A percentile compares a stretch with the other conserved stretches of the same genome.
phyloP scores from a whole-genome alignment of 2,888 invertebrate genomes.

The Endotricha flammealis region DNA sequence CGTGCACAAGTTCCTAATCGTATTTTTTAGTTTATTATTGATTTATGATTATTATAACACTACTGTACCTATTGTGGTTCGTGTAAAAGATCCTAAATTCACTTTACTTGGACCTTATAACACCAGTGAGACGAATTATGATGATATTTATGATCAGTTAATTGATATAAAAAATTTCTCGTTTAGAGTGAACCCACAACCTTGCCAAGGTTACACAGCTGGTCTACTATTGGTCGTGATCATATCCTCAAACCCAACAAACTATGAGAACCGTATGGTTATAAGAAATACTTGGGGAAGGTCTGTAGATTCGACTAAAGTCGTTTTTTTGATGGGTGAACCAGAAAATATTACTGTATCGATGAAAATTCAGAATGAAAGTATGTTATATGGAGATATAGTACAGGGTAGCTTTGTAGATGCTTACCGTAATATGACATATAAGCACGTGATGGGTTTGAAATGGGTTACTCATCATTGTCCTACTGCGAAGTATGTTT shows the following conservation, averaged over 20 bases:
- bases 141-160: conserved; percentile 48
- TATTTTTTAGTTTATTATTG: conserved; percentile 27
- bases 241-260: conserved; percentile 83
- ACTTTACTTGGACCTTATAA: conserved; percentile 41
- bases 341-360: conserved; percentile 35
- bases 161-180: conserved; percentile 80
- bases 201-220: conserved; percentile 60
- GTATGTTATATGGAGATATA: conserved; percentile 79
- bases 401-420: conserved; percentile 88
- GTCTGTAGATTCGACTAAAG: conserved; percentile 66
- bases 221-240: conserved; percentile 80
- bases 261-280: conserved; percentile 80
- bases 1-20: conserved; percentile 33
- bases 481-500: conserved; percentile 80
- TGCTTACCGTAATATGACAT: conserved; percentile 88
- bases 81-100: conserved; percentile 40
- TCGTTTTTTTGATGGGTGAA: conserved; percentile 83
- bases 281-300: conserved; percentile 88
- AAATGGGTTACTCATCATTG: conserved; percentile 88
- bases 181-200: conserved; percentile 79
- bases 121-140: conserved; percentile 21
- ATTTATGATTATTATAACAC: conserved; percentile 33
- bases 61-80: conserved; percentile 21
- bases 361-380: conserved; percentile 77
- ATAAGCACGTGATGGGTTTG: conserved; percentile 89